These are phyloP conservation scores for Brachyptera risi DNA, from an alignment of 2,888 invertebrate species.

Conservation along the genomic window DNA sequence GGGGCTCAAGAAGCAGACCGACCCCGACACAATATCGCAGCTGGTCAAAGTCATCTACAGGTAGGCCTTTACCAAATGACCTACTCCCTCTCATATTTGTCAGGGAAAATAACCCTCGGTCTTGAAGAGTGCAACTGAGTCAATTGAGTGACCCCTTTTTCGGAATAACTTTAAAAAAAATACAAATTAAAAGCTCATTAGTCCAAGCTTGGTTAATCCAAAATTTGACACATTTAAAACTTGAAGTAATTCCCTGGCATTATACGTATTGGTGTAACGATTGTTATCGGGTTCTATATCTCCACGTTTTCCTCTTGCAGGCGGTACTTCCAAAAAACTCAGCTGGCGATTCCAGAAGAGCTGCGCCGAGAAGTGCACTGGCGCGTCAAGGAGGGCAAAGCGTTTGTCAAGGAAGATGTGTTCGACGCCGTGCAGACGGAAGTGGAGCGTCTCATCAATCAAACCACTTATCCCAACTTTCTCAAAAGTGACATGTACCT, in stretches of 20 bases:
- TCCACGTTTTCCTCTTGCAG: slow-evolving; percentile 25
- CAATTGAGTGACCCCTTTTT: background rate
- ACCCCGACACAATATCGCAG: slow-evolving; percentile 65
- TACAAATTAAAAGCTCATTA: too few species aligned
- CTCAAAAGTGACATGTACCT: slow-evolving; percentile 90
- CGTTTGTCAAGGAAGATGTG: slow-evolving; percentile 62
- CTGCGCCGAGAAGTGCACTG: slow-evolving; percentile 73
- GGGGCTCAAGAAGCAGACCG: slow-evolving; percentile 74
- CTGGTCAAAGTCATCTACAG: slow-evolving; percentile 82
- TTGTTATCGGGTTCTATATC: background rate
- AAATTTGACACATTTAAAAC: too few species aligned
- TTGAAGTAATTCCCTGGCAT: too few species aligned
- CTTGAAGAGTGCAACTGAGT: too few species aligned
- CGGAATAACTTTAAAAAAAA: background rate
- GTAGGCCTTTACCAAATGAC: slow-evolving; percentile 37
- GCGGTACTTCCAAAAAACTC: slow-evolving; percentile 74
- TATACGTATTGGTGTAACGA: too few species aligned
- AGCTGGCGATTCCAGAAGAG: slow-evolving; percentile 78
- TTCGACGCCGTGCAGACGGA: slow-evolving; percentile 82
- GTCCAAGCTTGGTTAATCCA: too few species aligned
- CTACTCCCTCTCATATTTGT: background rate
- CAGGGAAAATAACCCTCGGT: background rate
- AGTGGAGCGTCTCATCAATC: slow-evolving; percentile 77
- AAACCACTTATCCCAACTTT: slow-evolving; percentile 88
- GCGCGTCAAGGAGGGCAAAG: slow-evolving; percentile 60